A percentile compares a stretch with the other conserved stretches of the same genome.
Conservation (phyloP, 1,140 invertebrate genomes). For the Drosophila orena region DNA sequence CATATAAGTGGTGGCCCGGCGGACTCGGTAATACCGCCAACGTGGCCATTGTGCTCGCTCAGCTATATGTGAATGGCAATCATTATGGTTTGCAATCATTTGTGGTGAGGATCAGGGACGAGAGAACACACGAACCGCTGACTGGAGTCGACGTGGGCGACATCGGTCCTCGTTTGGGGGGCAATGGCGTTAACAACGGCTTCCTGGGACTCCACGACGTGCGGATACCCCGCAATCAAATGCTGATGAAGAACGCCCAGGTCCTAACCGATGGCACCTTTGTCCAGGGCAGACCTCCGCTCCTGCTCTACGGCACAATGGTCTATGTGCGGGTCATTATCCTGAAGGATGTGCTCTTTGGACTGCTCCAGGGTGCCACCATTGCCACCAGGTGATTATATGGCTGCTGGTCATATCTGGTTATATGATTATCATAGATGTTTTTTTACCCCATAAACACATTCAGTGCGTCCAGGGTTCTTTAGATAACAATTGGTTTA, state of each 20-base stretch:
- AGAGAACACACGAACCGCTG: constrained; percentile 93
- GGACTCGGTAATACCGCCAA: constrained; percentile 97
- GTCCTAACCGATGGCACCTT: constrained; percentile 94
- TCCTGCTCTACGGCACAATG: constrained; percentile 97
- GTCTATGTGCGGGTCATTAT: constrained; percentile 95
- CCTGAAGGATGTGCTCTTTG: constrained; percentile 89
- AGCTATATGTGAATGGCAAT: constrained; percentile 93
- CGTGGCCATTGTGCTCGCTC: constrained; percentile 94
- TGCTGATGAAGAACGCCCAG: constrained; percentile 97
- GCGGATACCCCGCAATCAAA: constrained; percentile 93
- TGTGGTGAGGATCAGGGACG: constrained; percentile 94
- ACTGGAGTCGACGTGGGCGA: constrained; percentile 96
- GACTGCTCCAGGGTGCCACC: constrained; percentile 92
- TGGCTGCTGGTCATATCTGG: too few species aligned
- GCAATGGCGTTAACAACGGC: constrained; percentile 96
- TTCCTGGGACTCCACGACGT: constrained; percentile 94
- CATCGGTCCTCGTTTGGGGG: constrained; percentile 96
- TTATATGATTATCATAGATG: not conserved
- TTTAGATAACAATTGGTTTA: not conserved
- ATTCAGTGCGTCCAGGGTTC: not conserved
- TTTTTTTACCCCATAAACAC: constrained; percentile 1
- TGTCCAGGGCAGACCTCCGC: constrained; percentile 91
- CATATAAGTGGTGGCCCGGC: constrained; percentile 93
- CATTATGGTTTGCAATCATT: constrained; percentile 96
- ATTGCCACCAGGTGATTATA: constrained; percentile 88